Base-by-base conservation (phyloP, 2,797 vertebrate species). In the Setipinna tenuifilis region DNA sequence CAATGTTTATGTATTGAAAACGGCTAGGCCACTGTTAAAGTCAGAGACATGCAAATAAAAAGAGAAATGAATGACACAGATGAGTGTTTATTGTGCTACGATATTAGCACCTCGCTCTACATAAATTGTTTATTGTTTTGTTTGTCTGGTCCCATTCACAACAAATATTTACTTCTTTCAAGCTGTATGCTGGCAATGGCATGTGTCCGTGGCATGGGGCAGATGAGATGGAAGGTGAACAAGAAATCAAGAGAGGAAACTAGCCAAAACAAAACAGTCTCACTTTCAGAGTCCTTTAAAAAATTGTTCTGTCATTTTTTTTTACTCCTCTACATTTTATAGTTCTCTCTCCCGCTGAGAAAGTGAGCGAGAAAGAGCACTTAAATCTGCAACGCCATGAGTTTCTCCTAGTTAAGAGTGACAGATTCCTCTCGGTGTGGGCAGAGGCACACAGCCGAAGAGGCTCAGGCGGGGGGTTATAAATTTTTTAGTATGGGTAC, bases 341-440 rank as follows among this genome's bases (percentile, higher is more conserved):
- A 35, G 5, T 71, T 11, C 25, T 41, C 31, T 54, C 50, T 54
- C 50, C 50, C 9, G 50, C 50, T 54, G 58, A 59, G 58, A n/a
- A 12, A 71, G 28, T 19, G 31, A 75, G 93, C 92, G 94, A 91
- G 88, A 90, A 90, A 90, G 90, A 95, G 93, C 94, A 95, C 94
- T 96, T 95, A 95, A 94, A 95, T 94, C 92, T 54, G 92, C 90
- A 88, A 93, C 94, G 94, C 94, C 93, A 93, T 94, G 92, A 95
- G 94, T 95, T 91, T 41, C 6, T 93, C 93, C 94, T 95, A 95
- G 95, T 96, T 95, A 95, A 88, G 90, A 92, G 92, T 95, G 94
- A 95, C 94, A 95, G 94, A 91, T 94, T 92, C 93, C 92, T 90
- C 90, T 94, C 91, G 91, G 92, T 84, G 93, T 94, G 93, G 94